Percentiles rank a stretch among this genome's conserved stretches.
Conservation (phyloP, 2,113 vertebrate species). For the Scortum barcoo region DNA sequence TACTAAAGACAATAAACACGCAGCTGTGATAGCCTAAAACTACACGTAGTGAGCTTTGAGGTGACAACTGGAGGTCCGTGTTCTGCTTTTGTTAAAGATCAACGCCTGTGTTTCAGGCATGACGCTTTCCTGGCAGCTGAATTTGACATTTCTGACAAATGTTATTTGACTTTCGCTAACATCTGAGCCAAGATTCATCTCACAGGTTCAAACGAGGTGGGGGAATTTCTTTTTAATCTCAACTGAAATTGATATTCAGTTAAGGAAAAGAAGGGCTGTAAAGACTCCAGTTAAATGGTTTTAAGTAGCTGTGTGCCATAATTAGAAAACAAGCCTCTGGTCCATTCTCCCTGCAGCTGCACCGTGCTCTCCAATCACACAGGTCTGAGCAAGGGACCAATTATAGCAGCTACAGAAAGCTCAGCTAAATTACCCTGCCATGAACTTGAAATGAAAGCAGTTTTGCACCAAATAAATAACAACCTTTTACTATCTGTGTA, state of each 20-base stretch:
- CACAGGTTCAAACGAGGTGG: background rate
- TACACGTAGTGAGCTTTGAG: background rate
- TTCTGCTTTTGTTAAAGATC: constrained; percentile 35
- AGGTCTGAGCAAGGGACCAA: constrained; percentile 67
- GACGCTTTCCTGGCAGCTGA: constrained; percentile 12
- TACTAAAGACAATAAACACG: constrained; percentile 12
- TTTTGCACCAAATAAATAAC: constrained; percentile 39
- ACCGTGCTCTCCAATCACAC: constrained; percentile 35
- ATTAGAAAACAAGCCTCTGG: constrained; percentile 36
- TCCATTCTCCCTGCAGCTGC: constrained; percentile 13
- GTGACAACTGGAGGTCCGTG: background rate
- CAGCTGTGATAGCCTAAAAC: background rate
- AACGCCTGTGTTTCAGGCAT: constrained; percentile 8
- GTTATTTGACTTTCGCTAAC: constrained; percentile 34
- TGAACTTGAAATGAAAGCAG: constrained; percentile 33
- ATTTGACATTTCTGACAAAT: constrained; percentile 52
- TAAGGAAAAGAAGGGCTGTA: constrained; percentile 9
- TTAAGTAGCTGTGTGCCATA: constrained; percentile 9
- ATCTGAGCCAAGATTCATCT: background rate
- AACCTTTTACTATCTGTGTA: constrained; percentile 37
- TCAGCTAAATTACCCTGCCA: constrained; percentile 38
- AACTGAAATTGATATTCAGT: background rate
- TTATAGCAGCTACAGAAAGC: constrained; percentile 55
- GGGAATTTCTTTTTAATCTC: background rate
- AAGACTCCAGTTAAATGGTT: constrained; percentile 38